Evolutionary conservation across 2,113 vertebrate genomes (phyloP), one percentile per base, ranked within the genome.

Genomic region (Phyllopteryx taeniolatus): DNA sequence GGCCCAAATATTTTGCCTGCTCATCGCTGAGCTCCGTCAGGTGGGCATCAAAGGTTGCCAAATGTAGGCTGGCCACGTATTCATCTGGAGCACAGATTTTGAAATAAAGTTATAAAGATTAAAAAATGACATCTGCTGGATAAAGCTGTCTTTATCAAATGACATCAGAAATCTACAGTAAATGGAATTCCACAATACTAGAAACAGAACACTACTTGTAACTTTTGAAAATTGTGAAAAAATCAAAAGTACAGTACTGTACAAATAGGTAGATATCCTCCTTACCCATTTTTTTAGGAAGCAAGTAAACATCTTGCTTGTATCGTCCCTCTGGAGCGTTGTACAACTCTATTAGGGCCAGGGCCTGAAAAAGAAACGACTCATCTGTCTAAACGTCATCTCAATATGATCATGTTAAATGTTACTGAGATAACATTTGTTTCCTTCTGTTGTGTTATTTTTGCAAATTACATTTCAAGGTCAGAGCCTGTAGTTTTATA

Each of bases 231-330:
- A 27, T 43, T 65, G 33, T 71, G 31, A 77, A 77, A 74, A 68
- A 27, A n/a, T 43, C 27, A 22, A 54, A 73, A 42, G 17, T 43
- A 43, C 62, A 43, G 33, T 8, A 61, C 6, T 66, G 14, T n/a
- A 22, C 2, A 44, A 2, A 2, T 47, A 27, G 2, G 49, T 44
- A n/a, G 35, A 39, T 5, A 67, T 49, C 8, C 3, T 57, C 80
- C 94, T 95, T 87, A 98, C 97, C 98, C 96, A 98, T 98, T 86
- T 98, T 98, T 87, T 99, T 99, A 8, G 97, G 97, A 86, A 99
- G 94, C 86, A 99, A 91, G 85, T 99, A 99, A n/a, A 99, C 97
- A 4, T 99, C 97, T 87, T 98, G 96, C 80, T 98, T 98, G 93
- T 99, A 98, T 8, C 97, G 95, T 70, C 97, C 96, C 76, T 99